Conservation (phyloP, 1,140 invertebrate species). For the Aphelenchoides fujianensis region DNA sequence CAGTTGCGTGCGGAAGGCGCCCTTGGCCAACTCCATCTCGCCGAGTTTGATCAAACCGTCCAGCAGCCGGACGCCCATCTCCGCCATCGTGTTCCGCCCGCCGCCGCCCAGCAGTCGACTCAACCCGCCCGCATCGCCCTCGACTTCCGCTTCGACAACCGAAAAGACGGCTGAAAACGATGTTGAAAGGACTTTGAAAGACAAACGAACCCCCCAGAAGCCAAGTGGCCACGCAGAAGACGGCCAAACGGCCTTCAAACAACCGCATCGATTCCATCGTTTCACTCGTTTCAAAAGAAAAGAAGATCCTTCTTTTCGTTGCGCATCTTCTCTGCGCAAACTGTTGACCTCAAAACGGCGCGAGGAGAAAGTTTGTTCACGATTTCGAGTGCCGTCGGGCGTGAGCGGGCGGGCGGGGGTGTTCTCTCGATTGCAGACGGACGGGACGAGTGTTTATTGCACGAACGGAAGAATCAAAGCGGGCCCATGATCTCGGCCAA, state of each 20-base stretch:
- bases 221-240: neutral
- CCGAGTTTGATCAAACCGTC: conserved; percentile 53
- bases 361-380: too few species aligned
- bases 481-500: neutral
- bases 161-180: neutral
- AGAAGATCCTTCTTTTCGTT: too few species aligned
- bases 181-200: neutral
- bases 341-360: too few species aligned
- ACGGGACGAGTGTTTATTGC: too few species aligned
- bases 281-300: too few species aligned
- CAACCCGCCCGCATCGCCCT: neutral
- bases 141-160: neutral
- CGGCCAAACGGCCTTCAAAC: neutral
- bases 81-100: conserved; percentile 17
- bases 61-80: conserved; percentile 24
- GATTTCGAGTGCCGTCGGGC: too few species aligned
- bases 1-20: conserved; percentile 52
- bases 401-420: too few species aligned
- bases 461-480: too few species aligned
- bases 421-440: too few species aligned
- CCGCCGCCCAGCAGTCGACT: neutral
- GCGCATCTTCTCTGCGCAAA: too few species aligned
- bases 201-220: neutral
- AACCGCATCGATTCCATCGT: neutral
- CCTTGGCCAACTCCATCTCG: conserved; percentile 55